Evolutionary conservation across 1,140 invertebrate genomes (phyloP).

Genomic region (Luehdorfia chinensis): DNA sequence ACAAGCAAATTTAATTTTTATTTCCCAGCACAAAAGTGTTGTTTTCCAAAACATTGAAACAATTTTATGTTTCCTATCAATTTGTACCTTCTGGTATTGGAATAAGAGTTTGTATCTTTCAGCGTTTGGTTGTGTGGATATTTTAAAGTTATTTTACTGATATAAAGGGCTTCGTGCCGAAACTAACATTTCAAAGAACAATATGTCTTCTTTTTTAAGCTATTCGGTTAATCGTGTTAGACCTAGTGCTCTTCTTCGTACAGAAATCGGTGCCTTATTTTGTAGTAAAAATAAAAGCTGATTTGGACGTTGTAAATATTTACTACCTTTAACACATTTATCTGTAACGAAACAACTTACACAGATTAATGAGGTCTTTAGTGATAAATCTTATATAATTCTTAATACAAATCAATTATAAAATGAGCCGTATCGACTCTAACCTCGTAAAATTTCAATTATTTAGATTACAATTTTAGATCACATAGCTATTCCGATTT

Average conservation of each 20-base stretch:
- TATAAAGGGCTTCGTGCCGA: slow-evolving; percentile 68
- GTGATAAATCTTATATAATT: not conserved
- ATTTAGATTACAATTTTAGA: too few relatives aligned
- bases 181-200: slow-evolving; percentile 69
- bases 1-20: slow-evolving; percentile 48
- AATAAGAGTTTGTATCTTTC: slow-evolving; percentile 40
- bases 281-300: not conserved
- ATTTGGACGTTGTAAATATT: not conserved
- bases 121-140: slow-evolving; percentile 31
- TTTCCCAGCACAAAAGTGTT: slow-evolving; percentile 27
- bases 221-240: slow-evolving; percentile 61
- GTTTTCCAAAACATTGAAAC: slow-evolving; percentile 33
- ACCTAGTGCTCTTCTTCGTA: slow-evolving; percentile 23
- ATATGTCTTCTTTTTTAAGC: slow-evolving; percentile 70
- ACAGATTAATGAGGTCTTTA: too few relatives aligned
- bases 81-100: slow-evolving; percentile 33
- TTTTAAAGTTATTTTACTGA: slow-evolving; percentile 49
- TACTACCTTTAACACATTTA: not conserved
- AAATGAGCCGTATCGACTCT: too few relatives aligned
- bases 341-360: not conserved
- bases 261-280: not conserved
- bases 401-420: not conserved
- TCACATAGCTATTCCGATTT: too few relatives aligned
- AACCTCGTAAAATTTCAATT: too few relatives aligned
- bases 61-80: slow-evolving; percentile 19